Percentiles rank a stretch among this genome's conserved stretches.
These are phyloP conservation scores for Arenaria interpres DNA, from an alignment of 2,113 vertebrate genomes.

Conservation along the genomic window DNA sequence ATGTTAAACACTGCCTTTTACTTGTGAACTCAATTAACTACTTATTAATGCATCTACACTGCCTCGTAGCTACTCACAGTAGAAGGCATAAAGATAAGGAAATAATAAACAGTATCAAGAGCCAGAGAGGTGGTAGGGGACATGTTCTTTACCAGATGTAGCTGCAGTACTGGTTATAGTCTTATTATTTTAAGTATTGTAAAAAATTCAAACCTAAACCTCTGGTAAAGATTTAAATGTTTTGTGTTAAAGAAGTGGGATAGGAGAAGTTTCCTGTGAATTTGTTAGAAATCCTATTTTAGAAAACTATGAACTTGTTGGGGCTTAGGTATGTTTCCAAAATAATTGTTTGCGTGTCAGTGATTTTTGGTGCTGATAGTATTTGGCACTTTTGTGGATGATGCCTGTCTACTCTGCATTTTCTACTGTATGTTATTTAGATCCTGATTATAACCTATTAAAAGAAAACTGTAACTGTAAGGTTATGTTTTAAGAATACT, in stretches of 20 bases:
- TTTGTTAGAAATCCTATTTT: not conserved
- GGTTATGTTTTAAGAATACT: not conserved
- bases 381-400: not conserved
- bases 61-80: not conserved
- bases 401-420: not conserved
- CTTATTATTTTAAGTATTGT: not conserved
- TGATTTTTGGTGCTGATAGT: not conserved
- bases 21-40: not conserved
- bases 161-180: not conserved
- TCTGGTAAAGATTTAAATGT: not conserved
- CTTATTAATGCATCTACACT: not conserved
- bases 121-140: not conserved
- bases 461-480: not conserved
- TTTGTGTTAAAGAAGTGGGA: not conserved
- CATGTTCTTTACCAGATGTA: not conserved
- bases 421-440: not conserved
- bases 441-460: not conserved
- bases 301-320: not conserved
- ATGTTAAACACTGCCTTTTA: not conserved
- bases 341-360: not conserved
- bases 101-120: not conserved
- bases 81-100: not conserved
- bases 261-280: not conserved
- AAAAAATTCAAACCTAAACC: not conserved
- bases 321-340: not conserved